phyloP scores from a whole-genome alignment of 2,888 invertebrate species.

The Nymphalis urticae region DNA sequence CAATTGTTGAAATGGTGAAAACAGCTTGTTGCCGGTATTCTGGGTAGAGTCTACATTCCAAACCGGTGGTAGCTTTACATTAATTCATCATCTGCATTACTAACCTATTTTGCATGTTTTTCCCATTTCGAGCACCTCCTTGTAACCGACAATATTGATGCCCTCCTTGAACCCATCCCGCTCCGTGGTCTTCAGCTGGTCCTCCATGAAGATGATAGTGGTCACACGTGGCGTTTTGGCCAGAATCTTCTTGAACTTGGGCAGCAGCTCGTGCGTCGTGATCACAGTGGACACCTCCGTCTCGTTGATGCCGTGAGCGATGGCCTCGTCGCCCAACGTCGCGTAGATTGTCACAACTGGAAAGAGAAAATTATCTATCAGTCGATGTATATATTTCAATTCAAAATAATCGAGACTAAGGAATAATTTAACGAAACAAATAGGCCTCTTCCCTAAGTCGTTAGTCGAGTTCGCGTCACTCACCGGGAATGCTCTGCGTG shows the following conservation, averaged over 20 bases:
- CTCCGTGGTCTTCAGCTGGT: conserved; percentile 89
- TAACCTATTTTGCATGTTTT: conserved; percentile 64
- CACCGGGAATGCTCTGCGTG: conserved; percentile 93
- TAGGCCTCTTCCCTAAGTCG: not conserved
- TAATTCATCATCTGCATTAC: conserved; percentile 35
- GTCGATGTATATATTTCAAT: too few relatives aligned
- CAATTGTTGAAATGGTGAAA: too few relatives aligned
- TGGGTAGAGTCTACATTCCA: too few relatives aligned
- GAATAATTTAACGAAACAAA: too few relatives aligned
- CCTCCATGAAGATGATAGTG: conserved; percentile 93
- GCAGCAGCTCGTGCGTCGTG: conserved; percentile 94
- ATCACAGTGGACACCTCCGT: conserved; percentile 96
- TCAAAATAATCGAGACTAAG: too few relatives aligned
- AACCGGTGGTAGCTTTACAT: not conserved
- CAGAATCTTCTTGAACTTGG: conserved; percentile 92
- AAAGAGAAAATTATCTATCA: conserved; percentile 32
- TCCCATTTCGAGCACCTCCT: conserved; percentile 78
- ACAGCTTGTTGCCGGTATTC: not conserved
- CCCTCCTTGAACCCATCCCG: conserved; percentile 86
- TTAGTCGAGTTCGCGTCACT: not conserved
- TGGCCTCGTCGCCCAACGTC: conserved; percentile 97
- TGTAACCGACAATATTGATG: conserved; percentile 88
- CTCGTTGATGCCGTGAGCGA: conserved; percentile 97
- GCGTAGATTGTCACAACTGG: conserved; percentile 97
- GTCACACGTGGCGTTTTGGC: conserved; percentile 87